These are phyloP conservation scores for Takifugu rubripes DNA, from an alignment of 2,797 vertebrate species.

Conservation along the genomic window DNA sequence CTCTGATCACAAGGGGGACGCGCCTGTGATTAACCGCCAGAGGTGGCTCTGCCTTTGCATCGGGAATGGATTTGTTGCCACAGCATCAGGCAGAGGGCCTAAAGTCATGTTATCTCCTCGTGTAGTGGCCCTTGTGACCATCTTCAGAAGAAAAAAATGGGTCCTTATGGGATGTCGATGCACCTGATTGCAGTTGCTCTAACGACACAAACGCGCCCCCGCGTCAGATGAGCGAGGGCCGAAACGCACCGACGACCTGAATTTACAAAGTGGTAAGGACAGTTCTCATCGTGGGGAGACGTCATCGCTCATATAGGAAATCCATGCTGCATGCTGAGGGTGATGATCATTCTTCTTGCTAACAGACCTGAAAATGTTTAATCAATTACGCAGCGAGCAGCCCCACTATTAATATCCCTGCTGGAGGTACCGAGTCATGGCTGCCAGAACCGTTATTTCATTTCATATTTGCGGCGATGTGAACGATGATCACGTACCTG, in stretches of 20 bases:
- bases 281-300: slow-evolving; percentile 32
- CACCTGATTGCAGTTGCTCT: slow-evolving; percentile 56
- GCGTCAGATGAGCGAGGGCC: slow-evolving; percentile 30
- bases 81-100: slow-evolving; percentile 51
- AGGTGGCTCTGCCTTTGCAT: slow-evolving; percentile 44
- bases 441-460: slow-evolving; percentile 36
- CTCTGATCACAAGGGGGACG: slow-evolving; percentile 50
- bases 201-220: slow-evolving; percentile 40
- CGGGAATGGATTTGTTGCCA: slow-evolving; percentile 65
- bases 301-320: slow-evolving; percentile 65
- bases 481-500: slow-evolving; percentile 4
- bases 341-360: slow-evolving; percentile 52
- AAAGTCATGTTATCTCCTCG: slow-evolving; percentile 56
- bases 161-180: slow-evolving; percentile 50
- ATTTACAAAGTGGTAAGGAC: slow-evolving; percentile 49
- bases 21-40: slow-evolving; percentile 49
- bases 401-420: slow-evolving; percentile 43
- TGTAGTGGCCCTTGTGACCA: slow-evolving; percentile 51
- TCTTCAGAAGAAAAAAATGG: slow-evolving; percentile 55
- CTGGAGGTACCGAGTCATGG: slow-evolving; percentile 48
- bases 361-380: slow-evolving; percentile 66
- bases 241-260: neutral
- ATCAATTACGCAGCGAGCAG: slow-evolving; percentile 65
- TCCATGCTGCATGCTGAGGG: slow-evolving; percentile 60
- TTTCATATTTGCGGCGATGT: slow-evolving; percentile 23